Conservation (phyloP, 2,797 vertebrate genomes). For the Apogon talboti region DNA sequence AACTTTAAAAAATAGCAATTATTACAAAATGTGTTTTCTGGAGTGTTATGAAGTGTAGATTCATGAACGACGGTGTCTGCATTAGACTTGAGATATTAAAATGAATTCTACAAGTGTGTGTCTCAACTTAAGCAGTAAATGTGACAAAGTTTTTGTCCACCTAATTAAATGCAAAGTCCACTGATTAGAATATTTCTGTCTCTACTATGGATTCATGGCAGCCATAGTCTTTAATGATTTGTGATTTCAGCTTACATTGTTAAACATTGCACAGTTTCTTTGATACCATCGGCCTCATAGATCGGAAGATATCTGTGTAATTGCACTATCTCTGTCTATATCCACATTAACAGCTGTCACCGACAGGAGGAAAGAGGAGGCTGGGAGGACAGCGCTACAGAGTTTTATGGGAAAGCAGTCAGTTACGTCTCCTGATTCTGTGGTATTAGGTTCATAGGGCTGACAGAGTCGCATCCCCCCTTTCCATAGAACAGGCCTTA, state of each 20-base stretch:
- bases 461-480: constrained; percentile 74
- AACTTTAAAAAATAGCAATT: no score
- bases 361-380: constrained; percentile 38
- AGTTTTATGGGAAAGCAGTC: constrained; percentile 75
- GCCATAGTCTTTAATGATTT: constrained; percentile 54
- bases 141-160: constrained; percentile 45
- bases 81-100: no score
- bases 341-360: constrained; percentile 56
- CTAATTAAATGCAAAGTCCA: constrained; percentile 61
- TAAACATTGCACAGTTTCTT: constrained; percentile 23
- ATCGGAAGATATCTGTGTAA: constrained; percentile 42
- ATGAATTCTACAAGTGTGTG: no score
- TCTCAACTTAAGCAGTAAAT: constrained; percentile 18
- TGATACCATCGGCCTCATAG: constrained; percentile 45
- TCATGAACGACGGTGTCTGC: no score
- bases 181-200: constrained; percentile 55
- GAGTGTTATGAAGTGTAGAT: no score
- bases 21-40: no score
- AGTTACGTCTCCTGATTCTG: constrained; percentile 74
- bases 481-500: constrained; percentile 82
- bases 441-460: constrained; percentile 76
- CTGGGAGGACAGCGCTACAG: constrained; percentile 25
- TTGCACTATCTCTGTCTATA: constrained; percentile 52
- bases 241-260: constrained; percentile 39
- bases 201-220: constrained; percentile 31